Conservation (phyloP, 2,113 vertebrate genomes). For the Stercorarius parasiticus region DNA sequence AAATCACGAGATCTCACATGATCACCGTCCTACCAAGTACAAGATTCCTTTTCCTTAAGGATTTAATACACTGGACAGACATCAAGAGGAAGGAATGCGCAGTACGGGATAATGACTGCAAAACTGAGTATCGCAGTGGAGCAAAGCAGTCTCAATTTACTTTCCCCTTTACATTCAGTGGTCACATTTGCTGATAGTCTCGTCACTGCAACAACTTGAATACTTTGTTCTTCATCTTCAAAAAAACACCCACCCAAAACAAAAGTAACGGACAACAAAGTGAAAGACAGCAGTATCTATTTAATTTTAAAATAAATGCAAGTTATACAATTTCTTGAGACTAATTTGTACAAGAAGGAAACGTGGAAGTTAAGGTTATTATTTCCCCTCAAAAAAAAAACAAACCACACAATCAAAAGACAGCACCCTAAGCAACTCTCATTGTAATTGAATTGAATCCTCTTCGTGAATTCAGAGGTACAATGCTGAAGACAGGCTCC, state of each 20-base stretch:
- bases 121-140: not conserved
- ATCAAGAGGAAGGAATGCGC: not conserved
- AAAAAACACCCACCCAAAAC: not conserved
- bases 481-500: not conserved
- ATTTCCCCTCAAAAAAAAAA: not conserved
- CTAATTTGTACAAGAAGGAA: not conserved
- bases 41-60: not conserved
- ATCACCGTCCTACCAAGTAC: not conserved
- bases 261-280: not conserved
- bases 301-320: constrained; percentile 12
- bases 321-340: not conserved
- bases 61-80: not conserved
- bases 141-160: not conserved
- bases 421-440: not conserved
- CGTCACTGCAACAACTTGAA: not conserved
- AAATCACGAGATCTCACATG: not conserved
- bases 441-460: not conserved
- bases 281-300: not conserved
- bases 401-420: not conserved
- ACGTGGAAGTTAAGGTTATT: not conserved
- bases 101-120: not conserved
- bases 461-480: not conserved
- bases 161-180: not conserved
- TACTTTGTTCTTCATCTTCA: not conserved
- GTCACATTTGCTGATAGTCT: not conserved